Conservation (phyloP, 1,140 invertebrate species). For the Lepidurus apus region DNA sequence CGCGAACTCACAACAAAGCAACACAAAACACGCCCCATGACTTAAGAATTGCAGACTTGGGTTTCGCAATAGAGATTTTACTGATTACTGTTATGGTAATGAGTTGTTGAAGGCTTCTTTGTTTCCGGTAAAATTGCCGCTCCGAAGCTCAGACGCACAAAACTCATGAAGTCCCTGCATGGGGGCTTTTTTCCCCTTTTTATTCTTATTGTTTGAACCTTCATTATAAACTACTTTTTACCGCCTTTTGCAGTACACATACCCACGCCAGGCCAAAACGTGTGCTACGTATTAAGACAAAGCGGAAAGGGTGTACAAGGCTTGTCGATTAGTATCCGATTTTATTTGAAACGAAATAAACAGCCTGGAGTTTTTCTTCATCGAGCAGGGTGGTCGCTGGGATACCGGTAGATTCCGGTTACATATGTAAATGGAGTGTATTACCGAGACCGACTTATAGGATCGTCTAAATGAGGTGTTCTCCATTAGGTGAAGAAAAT, state of each 20-base stretch:
- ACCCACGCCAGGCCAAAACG: neutral
- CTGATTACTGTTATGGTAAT: too few relatives aligned
- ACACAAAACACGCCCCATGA: too few relatives aligned
- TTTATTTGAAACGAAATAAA: neutral
- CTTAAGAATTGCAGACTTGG: too few relatives aligned
- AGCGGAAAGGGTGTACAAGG: neutral
- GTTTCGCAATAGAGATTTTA: too few relatives aligned
- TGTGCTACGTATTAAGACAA: neutral
- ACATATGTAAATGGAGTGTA: neutral
- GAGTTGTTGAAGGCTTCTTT: too few relatives aligned
- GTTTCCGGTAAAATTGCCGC: too few relatives aligned
- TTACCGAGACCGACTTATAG: neutral
- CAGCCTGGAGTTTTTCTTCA: neutral
- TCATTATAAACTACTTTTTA: neutral
- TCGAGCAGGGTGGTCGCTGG: slow-evolving; percentile 1
- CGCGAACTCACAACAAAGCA: too few relatives aligned
- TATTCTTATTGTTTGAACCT: too few relatives aligned
- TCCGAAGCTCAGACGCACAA: too few relatives aligned
- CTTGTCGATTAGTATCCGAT: neutral
- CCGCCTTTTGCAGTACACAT: neutral
- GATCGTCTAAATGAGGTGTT: neutral
- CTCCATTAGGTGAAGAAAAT: neutral
- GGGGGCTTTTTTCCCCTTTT: too few relatives aligned
- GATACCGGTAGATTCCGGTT: neutral
- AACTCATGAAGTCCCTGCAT: too few relatives aligned